Conservation (phyloP, 2,888 invertebrate genomes). For the Tenthredo notha region DNA sequence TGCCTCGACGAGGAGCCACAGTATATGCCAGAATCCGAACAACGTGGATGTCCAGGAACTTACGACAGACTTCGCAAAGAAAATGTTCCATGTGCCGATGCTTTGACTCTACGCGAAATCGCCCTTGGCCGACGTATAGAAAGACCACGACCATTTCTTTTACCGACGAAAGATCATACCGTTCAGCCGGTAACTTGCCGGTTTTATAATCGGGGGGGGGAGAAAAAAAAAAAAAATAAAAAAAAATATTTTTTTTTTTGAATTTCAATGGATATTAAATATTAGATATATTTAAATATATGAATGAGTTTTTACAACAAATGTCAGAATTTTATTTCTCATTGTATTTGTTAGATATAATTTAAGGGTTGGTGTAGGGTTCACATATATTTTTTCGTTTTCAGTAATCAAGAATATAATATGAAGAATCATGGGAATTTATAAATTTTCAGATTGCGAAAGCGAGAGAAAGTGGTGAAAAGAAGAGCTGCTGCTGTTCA, state of each 20-base stretch:
- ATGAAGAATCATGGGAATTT: background rate
- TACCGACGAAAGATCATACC: conserved; percentile 14
- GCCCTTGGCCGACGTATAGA: conserved; percentile 38
- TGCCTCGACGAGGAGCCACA: background rate
- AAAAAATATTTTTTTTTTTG: too few species aligned
- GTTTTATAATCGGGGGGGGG: too few species aligned
- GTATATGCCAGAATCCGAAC: background rate
- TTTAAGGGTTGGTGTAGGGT: background rate
- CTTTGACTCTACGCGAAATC: conserved; percentile 19
- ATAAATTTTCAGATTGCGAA: background rate
- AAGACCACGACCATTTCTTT: background rate
- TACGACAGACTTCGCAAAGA: conserved; percentile 8
- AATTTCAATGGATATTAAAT: background rate
- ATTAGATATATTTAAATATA: background rate
- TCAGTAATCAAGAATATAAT: background rate
- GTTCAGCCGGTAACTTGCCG: conserved; percentile 24
- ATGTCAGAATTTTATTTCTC: background rate
- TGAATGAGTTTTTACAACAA: background rate
- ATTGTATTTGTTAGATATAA: background rate
- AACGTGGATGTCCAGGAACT: conserved; percentile 37
- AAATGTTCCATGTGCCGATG: conserved; percentile 36
- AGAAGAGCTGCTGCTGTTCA: conserved; percentile 26
- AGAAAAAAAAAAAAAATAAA: background rate
- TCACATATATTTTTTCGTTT: background rate
- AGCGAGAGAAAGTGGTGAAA: background rate